Conservation (phyloP, 2,888 invertebrate species). For the Alcis repandata region DNA sequence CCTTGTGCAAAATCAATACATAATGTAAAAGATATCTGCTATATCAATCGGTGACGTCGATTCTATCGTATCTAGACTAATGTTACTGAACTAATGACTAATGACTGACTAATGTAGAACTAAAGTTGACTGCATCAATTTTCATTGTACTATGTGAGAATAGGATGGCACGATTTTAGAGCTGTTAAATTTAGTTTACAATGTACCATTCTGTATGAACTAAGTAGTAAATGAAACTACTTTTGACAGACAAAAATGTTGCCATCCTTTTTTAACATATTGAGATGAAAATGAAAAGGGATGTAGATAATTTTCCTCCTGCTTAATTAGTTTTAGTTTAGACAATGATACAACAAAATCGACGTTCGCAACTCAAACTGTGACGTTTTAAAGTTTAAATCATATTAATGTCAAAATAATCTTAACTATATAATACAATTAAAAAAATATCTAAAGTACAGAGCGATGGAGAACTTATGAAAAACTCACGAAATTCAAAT, state of each 20-base stretch:
- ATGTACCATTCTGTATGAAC: neutral
- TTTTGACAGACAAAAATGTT: no score
- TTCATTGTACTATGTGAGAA: neutral
- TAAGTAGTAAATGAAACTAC: no score
- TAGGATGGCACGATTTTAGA: neutral
- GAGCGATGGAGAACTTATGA: slow-evolving; percentile 21
- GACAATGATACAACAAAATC: neutral
- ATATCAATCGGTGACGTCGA: neutral
- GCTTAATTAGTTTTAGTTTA: neutral
- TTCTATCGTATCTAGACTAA: neutral
- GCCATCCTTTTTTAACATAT: no score
- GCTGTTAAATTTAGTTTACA: neutral
- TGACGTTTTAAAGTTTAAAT: slow-evolving; percentile 34
- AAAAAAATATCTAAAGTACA: slow-evolving; percentile 44
- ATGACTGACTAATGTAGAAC: no score
- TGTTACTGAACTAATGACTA: neutral
- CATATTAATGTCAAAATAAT: slow-evolving; percentile 58
- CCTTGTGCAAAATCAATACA: slow-evolving; percentile 43
- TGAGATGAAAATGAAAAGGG: neutral
- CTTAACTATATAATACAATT: slow-evolving; percentile 75
- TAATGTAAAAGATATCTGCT: slow-evolving; percentile 31
- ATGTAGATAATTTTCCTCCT: neutral
- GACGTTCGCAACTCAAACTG: slow-evolving; percentile 23
- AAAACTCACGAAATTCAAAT: slow-evolving; percentile 22
- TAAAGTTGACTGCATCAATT: neutral